Conservation (phyloP, 2,113 vertebrate species). For the Coptodon rendalli region DNA sequence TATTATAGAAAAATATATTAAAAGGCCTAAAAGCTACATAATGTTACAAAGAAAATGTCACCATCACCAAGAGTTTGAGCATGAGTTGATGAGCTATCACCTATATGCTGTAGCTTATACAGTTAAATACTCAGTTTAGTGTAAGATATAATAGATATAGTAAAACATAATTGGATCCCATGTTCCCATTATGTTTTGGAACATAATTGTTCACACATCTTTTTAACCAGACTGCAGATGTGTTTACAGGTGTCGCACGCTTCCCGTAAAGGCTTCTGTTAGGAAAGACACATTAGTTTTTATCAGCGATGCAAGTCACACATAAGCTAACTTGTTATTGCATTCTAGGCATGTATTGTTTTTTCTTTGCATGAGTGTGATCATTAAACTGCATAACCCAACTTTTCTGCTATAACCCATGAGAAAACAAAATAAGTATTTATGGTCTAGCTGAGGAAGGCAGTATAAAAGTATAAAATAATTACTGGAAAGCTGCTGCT, state of each 20-base stretch:
- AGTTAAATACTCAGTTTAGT: neutral
- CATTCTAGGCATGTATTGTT: neutral
- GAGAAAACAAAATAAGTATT: neutral
- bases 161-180: neutral
- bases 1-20: neutral
- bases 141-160: neutral
- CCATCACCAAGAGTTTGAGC: neutral
- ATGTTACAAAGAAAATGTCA: no score
- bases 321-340: neutral
- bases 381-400: neutral
- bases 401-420: neutral
- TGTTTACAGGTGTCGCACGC: neutral
- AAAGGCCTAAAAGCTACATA: neutral
- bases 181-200: neutral
- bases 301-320: neutral
- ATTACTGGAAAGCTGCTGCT: accelerated
- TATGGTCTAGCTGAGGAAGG: neutral
- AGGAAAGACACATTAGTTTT: neutral
- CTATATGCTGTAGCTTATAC: neutral
- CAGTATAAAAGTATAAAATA: neutral
- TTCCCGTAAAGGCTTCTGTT: neutral
- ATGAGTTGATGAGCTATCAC: neutral
- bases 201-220: neutral
- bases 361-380: neutral
- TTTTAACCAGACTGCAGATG: neutral